Evolutionary conservation across 2,113 vertebrate genomes (phyloP), one percentile per base, ranked within the genome.

Genomic region (Oncorhynchus keta): DNA sequence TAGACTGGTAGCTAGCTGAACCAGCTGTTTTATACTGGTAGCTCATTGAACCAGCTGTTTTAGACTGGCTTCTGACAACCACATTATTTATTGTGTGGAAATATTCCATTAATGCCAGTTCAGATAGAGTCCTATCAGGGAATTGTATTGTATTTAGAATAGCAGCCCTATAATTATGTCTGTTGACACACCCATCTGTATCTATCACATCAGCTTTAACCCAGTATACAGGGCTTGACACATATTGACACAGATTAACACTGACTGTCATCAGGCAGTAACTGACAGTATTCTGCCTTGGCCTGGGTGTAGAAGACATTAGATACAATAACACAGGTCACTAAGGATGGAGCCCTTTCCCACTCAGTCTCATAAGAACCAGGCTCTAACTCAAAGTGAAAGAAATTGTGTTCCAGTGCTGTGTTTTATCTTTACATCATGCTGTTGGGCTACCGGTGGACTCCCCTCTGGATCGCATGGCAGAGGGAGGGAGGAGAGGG

Each of bases 161-260:
- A 39, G 8, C 35, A 8, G 8, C 35, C 35, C 35, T 39, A 39
- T 39, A 39, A 39, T 39, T 8, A 39, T 39, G 35, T 4, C 77
- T 3, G 72, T 68, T 79, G 77, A 84, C 87, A 85, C 82, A 8
- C 35, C 35, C 35, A 7, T 18, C 85, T 89, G 88, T 87, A 88
- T 80, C 81, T 71, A 9, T 83, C 78, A 76, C 83, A 86, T 88
- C 86, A 85, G 81, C 81, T 26, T 76, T 70, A 68, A 79, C 79
- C 62, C 35, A 57, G 35, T n/a, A 69, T 22, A 45, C 0, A 32
- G 67, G 35, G 22, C 26, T 13, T 66, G 12, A 83, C 87, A 84
- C 81, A 39, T 82, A 84, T 89, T 74, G 49, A 51, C 49, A 51
- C 49, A 51, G 74, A 71, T 83, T 83, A 84, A 84, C 87, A 82